Evolutionary conservation across 2,797 vertebrate genomes (phyloP).

Genomic region (Myotis vivesi): DNA sequence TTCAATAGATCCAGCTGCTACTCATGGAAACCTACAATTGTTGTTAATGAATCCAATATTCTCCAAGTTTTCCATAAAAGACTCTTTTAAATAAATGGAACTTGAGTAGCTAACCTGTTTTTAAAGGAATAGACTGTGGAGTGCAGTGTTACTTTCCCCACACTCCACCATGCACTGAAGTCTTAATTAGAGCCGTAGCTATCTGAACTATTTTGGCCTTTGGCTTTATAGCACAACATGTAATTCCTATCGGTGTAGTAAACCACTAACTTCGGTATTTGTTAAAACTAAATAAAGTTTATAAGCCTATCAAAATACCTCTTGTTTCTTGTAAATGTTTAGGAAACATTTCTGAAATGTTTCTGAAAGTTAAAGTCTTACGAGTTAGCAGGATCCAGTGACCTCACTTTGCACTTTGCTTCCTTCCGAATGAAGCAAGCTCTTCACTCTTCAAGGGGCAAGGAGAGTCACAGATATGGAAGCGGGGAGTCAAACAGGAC

Average conservation of each 20-base stretch:
- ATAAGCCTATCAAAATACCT: constrained; percentile 88
- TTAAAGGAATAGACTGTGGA: constrained; percentile 71
- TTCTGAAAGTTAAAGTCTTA: constrained; percentile 73
- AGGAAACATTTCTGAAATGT: constrained; percentile 86
- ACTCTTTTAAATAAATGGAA: constrained; percentile 63
- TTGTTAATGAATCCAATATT: constrained; percentile 62
- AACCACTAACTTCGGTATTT: constrained; percentile 87
- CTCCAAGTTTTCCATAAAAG: constrained; percentile 76
- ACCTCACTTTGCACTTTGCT: constrained; percentile 60
- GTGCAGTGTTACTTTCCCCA: constrained; percentile 69
- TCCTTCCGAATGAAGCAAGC: constrained; percentile 43
- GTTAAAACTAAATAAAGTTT: constrained; percentile 85
- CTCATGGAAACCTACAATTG: constrained; percentile 54
- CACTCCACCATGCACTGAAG: constrained; percentile 81
- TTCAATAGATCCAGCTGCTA: constrained; percentile 26
- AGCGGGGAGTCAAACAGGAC: not conserved
- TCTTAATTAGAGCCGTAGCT: constrained; percentile 84
- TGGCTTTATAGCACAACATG: constrained; percentile 86
- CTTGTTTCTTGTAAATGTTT: constrained; percentile 85
- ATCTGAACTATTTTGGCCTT: constrained; percentile 88
- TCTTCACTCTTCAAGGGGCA: not conserved
- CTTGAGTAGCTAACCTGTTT: constrained; percentile 76
- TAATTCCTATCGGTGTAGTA: constrained; percentile 85
- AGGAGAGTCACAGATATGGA: not conserved
- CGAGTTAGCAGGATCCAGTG: constrained; percentile 45